Evolutionary conservation across 2,888 invertebrate species (phyloP).

Genomic region (Autographa pulchrina): DNA sequence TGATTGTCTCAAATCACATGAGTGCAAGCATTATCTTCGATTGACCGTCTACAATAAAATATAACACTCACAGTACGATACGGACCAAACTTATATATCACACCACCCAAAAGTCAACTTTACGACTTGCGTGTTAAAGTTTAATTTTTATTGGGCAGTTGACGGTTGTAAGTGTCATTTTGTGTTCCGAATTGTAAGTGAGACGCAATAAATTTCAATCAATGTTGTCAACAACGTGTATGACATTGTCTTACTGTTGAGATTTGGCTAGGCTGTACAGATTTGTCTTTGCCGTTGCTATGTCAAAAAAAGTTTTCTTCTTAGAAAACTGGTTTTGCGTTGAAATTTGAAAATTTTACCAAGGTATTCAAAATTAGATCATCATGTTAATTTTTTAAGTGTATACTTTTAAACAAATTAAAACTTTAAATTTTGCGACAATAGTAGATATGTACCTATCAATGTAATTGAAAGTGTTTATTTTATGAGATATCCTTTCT

Average conservation of each 20-base stretch:
- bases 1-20: slow-evolving; percentile 87
- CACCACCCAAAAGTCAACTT: slow-evolving; percentile 57
- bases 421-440: no score
- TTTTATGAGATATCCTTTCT: no score
- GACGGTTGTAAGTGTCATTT: slow-evolving; percentile 70
- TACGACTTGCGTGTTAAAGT: slow-evolving; percentile 58
- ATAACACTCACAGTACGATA: slow-evolving; percentile 37
- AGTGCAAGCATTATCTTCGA: slow-evolving; percentile 87
- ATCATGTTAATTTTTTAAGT: no score
- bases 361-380: no score
- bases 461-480: no score
- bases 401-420: no score
- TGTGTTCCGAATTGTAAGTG: slow-evolving; percentile 75
- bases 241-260: slow-evolving; percentile 80
- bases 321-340: slow-evolving; percentile 20
- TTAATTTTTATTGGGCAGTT: slow-evolving; percentile 56
- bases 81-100: slow-evolving; percentile 65
- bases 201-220: slow-evolving; percentile 88
- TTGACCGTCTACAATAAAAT: slow-evolving; percentile 72
- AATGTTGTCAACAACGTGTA: slow-evolving; percentile 80
- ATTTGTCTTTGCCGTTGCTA: slow-evolving; percentile 44
- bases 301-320: slow-evolving; percentile 40
- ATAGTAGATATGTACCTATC: no score
- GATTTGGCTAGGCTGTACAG: slow-evolving; percentile 75
- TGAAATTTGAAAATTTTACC: no score